phyloP scores from a whole-genome alignment of 2,797 vertebrate genomes.

The Sebastes ruberrimus region DNA sequence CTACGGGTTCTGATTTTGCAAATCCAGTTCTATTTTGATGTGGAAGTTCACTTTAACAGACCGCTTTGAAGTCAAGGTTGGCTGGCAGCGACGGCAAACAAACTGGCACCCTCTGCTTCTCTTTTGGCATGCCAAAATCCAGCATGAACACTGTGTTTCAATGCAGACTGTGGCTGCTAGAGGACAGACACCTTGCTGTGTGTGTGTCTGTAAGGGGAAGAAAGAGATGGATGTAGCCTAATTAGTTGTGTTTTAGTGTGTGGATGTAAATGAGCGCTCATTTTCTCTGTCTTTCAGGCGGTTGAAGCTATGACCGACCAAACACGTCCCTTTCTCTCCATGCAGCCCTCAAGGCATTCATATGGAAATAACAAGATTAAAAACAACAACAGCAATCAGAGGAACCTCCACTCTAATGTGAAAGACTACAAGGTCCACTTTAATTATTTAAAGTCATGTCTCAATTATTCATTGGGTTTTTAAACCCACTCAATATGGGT shows the following conservation, averaged over 20 bases:
- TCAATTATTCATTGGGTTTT: conserved; percentile 69
- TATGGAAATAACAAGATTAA: conserved; percentile 57
- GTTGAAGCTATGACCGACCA: background rate
- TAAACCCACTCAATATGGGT: conserved; percentile 43
- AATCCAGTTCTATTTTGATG: conserved; percentile 28
- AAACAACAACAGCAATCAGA: conserved; percentile 56
- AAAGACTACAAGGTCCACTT: conserved; percentile 55
- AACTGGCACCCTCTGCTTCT: conserved; percentile 30
- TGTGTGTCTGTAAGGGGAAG: background rate
- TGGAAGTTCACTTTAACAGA: conserved; percentile 31
- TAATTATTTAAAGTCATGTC: conserved; percentile 61
- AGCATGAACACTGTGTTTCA: conserved; percentile 23
- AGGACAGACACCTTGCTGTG: conserved; percentile 10
- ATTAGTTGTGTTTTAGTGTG: background rate
- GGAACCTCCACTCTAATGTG: conserved; percentile 33
- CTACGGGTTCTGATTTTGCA: conserved; percentile 3
- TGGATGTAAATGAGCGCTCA: background rate
- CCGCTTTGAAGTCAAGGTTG: conserved; percentile 60
- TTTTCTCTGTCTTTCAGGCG: background rate
- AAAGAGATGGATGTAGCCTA: background rate
- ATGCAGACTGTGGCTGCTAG: conserved; percentile 24
- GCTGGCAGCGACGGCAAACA: conserved; percentile 27
- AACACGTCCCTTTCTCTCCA: background rate
- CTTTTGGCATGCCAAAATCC: conserved; percentile 23
- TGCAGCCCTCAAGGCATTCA: conserved; percentile 39